phyloP scores from a whole-genome alignment of 2,888 invertebrate species.

The Heteromyza rotundicornis region DNA sequence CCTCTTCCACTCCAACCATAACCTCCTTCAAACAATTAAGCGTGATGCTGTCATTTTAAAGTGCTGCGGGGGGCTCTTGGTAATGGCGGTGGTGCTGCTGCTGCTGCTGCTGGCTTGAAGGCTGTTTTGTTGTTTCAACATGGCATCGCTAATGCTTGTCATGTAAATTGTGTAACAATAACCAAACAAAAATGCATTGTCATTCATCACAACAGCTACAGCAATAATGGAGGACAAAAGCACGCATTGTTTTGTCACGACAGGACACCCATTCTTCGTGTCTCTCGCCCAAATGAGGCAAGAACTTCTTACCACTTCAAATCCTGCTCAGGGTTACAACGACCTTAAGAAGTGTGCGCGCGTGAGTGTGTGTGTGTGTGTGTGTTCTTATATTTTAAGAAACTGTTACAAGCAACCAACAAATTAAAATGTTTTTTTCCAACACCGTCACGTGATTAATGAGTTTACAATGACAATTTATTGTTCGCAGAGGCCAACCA shows the following conservation, averaged over 20 bases:
- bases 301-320: not conserved
- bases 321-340: constrained; percentile 7
- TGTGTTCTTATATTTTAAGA: not conserved
- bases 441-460: constrained; percentile 36
- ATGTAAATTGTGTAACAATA: constrained; percentile 41
- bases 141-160: constrained; percentile 31
- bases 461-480: constrained; percentile 36
- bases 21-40: constrained; percentile 5
- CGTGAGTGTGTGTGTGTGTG: constrained; percentile 16
- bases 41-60: constrained; percentile 14
- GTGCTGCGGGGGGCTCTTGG: not conserved
- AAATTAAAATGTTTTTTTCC: constrained; percentile 24
- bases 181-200: constrained; percentile 48
- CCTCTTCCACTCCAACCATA: not conserved
- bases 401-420: constrained; percentile 1
- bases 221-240: constrained; percentile 23
- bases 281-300: no score
- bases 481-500: no score
- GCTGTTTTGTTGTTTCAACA: not conserved
- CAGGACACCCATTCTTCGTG: constrained; percentile 30
- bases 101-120: not conserved
- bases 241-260: constrained; percentile 22
- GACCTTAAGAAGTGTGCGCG: constrained; percentile 10
- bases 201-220: constrained; percentile 49
- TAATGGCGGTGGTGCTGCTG: not conserved